These are phyloP conservation scores for Heloderma charlesbogerti DNA, from an alignment of 2,113 vertebrate genomes.

Conservation along the genomic window DNA sequence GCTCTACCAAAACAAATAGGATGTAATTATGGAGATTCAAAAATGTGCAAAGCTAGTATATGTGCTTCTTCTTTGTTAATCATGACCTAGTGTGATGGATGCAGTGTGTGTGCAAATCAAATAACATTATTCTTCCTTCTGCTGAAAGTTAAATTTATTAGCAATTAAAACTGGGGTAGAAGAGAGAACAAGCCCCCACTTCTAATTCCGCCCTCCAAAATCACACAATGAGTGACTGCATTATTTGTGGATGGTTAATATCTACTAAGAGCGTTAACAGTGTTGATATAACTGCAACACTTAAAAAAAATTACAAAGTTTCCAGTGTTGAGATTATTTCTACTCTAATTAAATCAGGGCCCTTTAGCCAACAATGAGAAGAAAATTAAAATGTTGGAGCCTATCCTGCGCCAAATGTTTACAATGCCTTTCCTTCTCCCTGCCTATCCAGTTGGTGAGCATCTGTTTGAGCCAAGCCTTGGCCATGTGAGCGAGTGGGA, in stretches of 20 bases:
- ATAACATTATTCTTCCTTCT: slow-evolving; percentile 71
- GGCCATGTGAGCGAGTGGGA: background rate
- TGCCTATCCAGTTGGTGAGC: slow-evolving; percentile 46
- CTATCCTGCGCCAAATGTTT: slow-evolving; percentile 58
- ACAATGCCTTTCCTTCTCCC: slow-evolving; percentile 50
- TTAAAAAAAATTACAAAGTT: slow-evolving; percentile 55
- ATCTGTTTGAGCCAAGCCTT: slow-evolving; percentile 45
- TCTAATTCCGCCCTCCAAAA: slow-evolving; percentile 47
- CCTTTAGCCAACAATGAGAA: slow-evolving; percentile 66
- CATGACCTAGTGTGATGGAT: slow-evolving; percentile 48
- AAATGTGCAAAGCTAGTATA: slow-evolving; percentile 52
- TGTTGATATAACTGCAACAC: slow-evolving; percentile 37
- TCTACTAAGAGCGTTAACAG: slow-evolving; percentile 19
- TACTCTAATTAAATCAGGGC: slow-evolving; percentile 64
- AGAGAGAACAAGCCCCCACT: slow-evolving; percentile 36
- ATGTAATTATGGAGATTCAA: slow-evolving; percentile 35
- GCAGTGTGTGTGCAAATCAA: slow-evolving; percentile 69
- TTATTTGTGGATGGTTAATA: slow-evolving; percentile 39
- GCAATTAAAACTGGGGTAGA: slow-evolving; percentile 65
- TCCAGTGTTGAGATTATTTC: slow-evolving; percentile 60
- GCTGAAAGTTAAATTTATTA: slow-evolving; percentile 73
- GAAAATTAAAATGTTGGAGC: slow-evolving; percentile 65
- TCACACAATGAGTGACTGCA: slow-evolving; percentile 15
- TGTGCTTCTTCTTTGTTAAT: slow-evolving; percentile 74
- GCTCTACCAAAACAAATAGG: slow-evolving; percentile 19